Base-by-base conservation (phyloP, 1,140 invertebrate species). In the Drosophila kikkawai region DNA sequence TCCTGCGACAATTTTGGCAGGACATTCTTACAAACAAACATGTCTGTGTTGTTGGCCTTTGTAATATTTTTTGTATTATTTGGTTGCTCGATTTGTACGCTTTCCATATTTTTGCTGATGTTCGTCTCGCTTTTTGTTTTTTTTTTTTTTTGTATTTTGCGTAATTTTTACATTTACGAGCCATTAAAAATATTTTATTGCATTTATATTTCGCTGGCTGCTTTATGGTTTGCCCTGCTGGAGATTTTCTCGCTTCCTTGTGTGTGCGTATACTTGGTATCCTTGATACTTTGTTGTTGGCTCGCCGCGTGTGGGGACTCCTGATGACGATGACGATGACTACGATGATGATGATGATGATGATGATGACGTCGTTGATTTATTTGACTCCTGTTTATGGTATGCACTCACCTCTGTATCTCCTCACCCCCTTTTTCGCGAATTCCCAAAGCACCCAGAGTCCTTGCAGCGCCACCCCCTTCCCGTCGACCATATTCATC, bases 101-200 rank as follows among this genome's bases (percentile, higher is more conserved):
- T 58, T 61, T 15, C 39, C 32, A 45, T 76, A 37, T 64, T 71
- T 66, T 39, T 22, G 42, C 12, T 41, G n/a, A 48, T 37, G 65
- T 26, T 51, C 26, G 51, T 26, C 51, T 29, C 17, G 9, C 50
- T 47, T 29, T 44, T 13, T 26, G 60, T 70, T 22, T 47, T 13
- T 26, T 65, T 70, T 26, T 65, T 70, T 58, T 66, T 71, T 22
- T 67, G 48, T 78, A 77, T 82, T 79, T 82, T 82, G 69, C 80
- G 80, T 83, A 83, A 83, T 83, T 83, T 83, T 83, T 79, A 83
- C 80, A 83, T 83, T 83, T 83, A 83, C 80, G 80, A 83, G 80
- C 80, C 80, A 83, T 83, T 83, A 83, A 83, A 83, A 83, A 83
- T 83, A 83, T 83, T 83, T 83, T 83, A 83, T 83, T 83, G 80